Percentiles rank a stretch among this genome's conserved stretches.
Conservation (phyloP, 2,888 invertebrate genomes). For the Geophilus truncorum region DNA sequence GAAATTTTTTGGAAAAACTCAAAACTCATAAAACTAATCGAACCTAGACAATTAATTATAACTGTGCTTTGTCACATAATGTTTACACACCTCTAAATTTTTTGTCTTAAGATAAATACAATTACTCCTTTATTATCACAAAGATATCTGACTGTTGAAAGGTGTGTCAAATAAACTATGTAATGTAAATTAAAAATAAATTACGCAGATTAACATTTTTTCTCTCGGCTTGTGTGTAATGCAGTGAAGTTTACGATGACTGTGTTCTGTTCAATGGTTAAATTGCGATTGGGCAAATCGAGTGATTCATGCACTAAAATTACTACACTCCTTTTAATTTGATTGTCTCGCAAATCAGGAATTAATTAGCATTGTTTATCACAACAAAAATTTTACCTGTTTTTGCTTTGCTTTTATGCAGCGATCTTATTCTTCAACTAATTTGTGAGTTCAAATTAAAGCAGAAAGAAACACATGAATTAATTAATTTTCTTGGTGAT, state of each 20-base stretch:
- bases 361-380: background rate
- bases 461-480: too few relatives aligned
- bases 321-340: constrained; percentile 68
- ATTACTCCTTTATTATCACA: too few relatives aligned
- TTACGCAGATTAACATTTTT: too few relatives aligned
- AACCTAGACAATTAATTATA: too few relatives aligned
- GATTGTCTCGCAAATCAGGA: constrained; percentile 57
- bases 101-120: too few relatives aligned
- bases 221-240: constrained; percentile 30
- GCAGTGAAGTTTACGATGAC: constrained; percentile 68
- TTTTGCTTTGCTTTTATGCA: background rate
- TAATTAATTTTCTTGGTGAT: too few relatives aligned
- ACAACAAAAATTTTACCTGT: background rate
- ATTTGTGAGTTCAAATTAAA: background rate
- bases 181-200: background rate
- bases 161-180: background rate
- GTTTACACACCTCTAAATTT: too few relatives aligned
- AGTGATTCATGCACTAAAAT: constrained; percentile 55
- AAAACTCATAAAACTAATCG: too few relatives aligned
- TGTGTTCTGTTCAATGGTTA: constrained; percentile 74
- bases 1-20: too few relatives aligned
- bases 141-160: background rate
- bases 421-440: constrained; percentile 23
- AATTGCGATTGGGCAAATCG: constrained; percentile 64
- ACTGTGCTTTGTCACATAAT: too few relatives aligned